phyloP scores from a whole-genome alignment of 2,888 invertebrate species.

The Netelia virgata region DNA sequence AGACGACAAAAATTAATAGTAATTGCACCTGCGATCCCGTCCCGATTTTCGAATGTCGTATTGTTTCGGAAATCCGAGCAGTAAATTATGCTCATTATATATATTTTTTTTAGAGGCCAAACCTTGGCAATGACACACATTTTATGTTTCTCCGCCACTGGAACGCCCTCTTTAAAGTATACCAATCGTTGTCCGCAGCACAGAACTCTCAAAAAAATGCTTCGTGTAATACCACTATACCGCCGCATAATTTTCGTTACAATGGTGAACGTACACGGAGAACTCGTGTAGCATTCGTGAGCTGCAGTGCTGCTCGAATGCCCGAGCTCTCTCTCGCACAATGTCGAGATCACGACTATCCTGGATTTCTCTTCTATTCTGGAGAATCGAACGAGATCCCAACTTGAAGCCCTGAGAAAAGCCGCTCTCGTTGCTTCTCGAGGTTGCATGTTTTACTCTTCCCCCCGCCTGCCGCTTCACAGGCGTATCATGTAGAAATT shows the following conservation, averaged over 20 bases:
- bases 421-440: constrained; percentile 5
- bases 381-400: constrained; percentile 62
- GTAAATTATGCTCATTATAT: not conserved
- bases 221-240: constrained; percentile 21
- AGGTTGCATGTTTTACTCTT: constrained; percentile 34
- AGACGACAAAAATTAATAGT: too few species aligned
- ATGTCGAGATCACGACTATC: constrained; percentile 52
- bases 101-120: not conserved
- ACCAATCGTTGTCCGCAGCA: too few species aligned
- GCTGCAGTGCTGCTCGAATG: constrained; percentile 31
- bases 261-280: not conserved
- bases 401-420: constrained; percentile 11
- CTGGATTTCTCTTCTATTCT: constrained; percentile 22
- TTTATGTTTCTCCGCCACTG: not conserved
- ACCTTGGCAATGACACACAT: not conserved
- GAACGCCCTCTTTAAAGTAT: too few species aligned
- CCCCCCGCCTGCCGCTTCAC: not conserved
- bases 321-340: constrained; percentile 17
- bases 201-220: too few species aligned
- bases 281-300: constrained; percentile 53
- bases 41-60: too few species aligned
- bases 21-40: too few species aligned
- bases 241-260: constrained; percentile 37
- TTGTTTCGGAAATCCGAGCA: too few species aligned
- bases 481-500: constrained; percentile 38